phyloP scores from a whole-genome alignment of 2,888 invertebrate genomes.

The Diadegma fenestrale region DNA sequence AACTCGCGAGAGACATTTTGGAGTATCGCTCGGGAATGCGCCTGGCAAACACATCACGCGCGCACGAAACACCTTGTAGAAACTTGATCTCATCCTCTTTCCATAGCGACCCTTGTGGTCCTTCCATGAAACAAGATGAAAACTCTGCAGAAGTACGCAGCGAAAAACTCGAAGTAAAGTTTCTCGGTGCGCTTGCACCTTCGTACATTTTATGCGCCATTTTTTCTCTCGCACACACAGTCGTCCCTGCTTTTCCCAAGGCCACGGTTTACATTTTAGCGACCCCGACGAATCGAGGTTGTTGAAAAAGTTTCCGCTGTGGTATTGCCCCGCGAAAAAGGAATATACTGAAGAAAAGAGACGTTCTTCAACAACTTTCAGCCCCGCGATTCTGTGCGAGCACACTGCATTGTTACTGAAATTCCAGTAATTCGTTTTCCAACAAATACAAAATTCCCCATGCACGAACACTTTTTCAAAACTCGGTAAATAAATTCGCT shows the following conservation, averaged over 20 bases:
- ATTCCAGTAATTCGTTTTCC: not conserved
- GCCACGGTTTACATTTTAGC: slow-evolving; percentile 54
- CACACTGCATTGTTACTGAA: not conserved
- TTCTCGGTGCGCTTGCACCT: slow-evolving; percentile 28
- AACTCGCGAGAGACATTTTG: slow-evolving; percentile 25
- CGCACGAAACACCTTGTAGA: slow-evolving; percentile 39
- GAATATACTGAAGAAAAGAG: slow-evolving; percentile 6
- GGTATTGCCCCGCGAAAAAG: not conserved
- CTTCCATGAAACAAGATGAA: slow-evolving; percentile 43
- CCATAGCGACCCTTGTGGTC: slow-evolving; percentile 20
- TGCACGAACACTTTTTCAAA: not conserved
- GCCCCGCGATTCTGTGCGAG: not conserved
- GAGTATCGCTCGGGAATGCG: slow-evolving; percentile 33
- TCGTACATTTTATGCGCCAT: slow-evolving; percentile 44
- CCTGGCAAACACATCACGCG: slow-evolving; percentile 44
- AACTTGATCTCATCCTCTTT: slow-evolving; percentile 35
- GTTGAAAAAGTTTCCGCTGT: slow-evolving; percentile 20
- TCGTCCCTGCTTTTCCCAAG: slow-evolving; percentile 45
- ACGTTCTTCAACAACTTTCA: slow-evolving; percentile 31
- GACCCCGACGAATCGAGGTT: slow-evolving; percentile 51
- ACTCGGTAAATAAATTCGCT: not conserved
- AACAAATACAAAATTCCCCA: not conserved
- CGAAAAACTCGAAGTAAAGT: slow-evolving; percentile 47
- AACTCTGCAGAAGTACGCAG: slow-evolving; percentile 27
- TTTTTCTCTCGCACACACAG: slow-evolving; percentile 31